Conservation (phyloP, 2,888 invertebrate species). For the Ectropis crepuscularia region DNA sequence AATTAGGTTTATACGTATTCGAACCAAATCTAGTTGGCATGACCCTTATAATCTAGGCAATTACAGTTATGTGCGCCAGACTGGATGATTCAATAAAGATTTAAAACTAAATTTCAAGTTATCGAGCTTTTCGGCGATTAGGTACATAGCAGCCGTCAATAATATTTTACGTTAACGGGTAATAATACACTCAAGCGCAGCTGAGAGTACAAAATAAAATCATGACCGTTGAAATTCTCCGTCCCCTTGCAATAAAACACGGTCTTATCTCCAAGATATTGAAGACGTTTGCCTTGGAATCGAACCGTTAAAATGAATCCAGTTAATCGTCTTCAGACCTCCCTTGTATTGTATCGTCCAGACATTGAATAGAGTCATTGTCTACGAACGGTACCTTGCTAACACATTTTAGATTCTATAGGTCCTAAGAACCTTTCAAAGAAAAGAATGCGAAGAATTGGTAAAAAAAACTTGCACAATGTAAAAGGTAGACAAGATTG, state of each 20-base stretch:
- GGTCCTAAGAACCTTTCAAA: conserved; percentile 25
- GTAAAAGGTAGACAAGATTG: conserved; percentile 76
- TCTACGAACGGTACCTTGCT: conserved; percentile 55
- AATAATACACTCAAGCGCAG: conserved; percentile 11
- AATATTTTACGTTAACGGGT: conserved; percentile 21
- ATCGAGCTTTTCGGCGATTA: too few relatives aligned
- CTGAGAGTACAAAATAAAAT: conserved; percentile 40
- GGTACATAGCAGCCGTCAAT: conserved; percentile 30
- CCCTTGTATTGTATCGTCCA: conserved; percentile 61
- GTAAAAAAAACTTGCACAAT: conserved; percentile 65
- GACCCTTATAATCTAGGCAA: conserved; percentile 27
- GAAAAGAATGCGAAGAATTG: conserved; percentile 30
- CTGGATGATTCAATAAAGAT: conserved; percentile 20
- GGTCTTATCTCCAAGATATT: conserved; percentile 50
- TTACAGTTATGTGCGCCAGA: conserved; percentile 23
- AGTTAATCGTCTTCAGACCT: conserved; percentile 63
- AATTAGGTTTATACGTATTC: conserved; percentile 31
- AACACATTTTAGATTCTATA: conserved; percentile 9
- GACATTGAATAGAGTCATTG: conserved; percentile 73
- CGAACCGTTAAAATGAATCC: conserved; percentile 76
- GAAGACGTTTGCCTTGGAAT: conserved; percentile 39
- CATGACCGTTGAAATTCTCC: conserved; percentile 34
- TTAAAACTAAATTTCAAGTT: background rate
- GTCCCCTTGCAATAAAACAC: conserved; percentile 39
- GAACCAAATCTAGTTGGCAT: conserved; percentile 34